phyloP scores from a whole-genome alignment of 2,888 invertebrate species.

The Piscicola geometra region DNA sequence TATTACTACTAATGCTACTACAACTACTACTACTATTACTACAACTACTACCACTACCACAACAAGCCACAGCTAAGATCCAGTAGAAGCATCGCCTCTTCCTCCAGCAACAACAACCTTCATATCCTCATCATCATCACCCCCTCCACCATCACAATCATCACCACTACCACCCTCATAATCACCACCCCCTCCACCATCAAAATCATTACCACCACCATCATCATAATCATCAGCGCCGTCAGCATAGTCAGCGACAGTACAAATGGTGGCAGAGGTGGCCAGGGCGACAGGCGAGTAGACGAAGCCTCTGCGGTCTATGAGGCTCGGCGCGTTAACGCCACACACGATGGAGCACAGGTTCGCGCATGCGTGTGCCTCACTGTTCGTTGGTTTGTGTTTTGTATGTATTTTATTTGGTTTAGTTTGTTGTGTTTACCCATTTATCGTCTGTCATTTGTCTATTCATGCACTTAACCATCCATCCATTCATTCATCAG shows the following conservation, averaged over 20 bases:
- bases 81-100: too few species aligned
- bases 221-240: not conserved
- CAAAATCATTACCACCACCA: not conserved
- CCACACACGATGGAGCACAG: conserved; percentile 92
- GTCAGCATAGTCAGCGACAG: not conserved
- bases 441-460: too few species aligned
- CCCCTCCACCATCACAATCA: not conserved
- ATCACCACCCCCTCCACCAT: not conserved
- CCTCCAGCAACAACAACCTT: not conserved
- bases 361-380: conserved; percentile 87
- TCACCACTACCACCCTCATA: not conserved
- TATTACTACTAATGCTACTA: too few species aligned
- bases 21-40: too few species aligned
- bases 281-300: not conserved
- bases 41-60: too few species aligned
- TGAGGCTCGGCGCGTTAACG: conserved; percentile 60
- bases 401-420: too few species aligned
- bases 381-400: conserved; percentile 64
- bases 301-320: conserved; percentile 28
- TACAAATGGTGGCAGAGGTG: not conserved
- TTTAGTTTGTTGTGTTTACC: too few species aligned
- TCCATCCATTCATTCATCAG: too few species aligned
- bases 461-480: too few species aligned
- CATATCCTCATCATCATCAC: not conserved
- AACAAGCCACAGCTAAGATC: too few species aligned